Conservation (phyloP, 1,140 invertebrate species). For the Formica selysi region DNA sequence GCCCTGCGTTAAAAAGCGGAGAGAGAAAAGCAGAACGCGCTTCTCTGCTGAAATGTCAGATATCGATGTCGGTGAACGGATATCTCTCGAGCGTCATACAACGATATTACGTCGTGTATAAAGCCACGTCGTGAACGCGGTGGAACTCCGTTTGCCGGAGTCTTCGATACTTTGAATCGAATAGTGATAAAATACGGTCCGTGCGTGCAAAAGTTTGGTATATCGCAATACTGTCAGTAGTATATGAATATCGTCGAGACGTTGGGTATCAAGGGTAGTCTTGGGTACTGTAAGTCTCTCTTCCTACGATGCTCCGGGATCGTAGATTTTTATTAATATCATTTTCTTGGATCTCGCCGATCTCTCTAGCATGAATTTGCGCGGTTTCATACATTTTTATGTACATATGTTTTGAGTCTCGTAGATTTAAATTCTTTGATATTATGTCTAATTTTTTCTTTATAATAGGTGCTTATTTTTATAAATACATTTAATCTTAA, state of each 20-base stretch:
- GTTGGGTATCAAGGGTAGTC: background rate
- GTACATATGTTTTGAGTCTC: background rate
- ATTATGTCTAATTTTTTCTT: too few relatives aligned
- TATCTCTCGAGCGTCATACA: background rate
- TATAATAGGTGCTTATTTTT: too few relatives aligned
- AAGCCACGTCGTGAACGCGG: background rate
- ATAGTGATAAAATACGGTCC: background rate
- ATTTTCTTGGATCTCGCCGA: background rate
- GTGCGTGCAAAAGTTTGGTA: background rate
- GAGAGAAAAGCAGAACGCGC: slow-evolving; percentile 48
- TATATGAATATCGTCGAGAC: background rate
- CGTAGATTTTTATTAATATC: slow-evolving; percentile 4
- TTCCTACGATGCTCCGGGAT: background rate
- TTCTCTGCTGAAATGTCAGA: slow-evolving; percentile 67
- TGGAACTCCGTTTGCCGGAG: background rate
- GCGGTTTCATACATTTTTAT: background rate
- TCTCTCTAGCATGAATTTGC: background rate
- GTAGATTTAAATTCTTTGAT: background rate
- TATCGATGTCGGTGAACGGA: slow-evolving; percentile 46
- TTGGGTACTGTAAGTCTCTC: background rate
- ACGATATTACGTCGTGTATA: background rate
- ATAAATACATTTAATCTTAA: too few relatives aligned
- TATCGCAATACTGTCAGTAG: background rate
- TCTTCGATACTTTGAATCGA: background rate
- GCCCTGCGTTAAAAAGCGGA: slow-evolving; percentile 42